Conservation (phyloP, 1,140 invertebrate genomes). For the Goniozus legneri region DNA sequence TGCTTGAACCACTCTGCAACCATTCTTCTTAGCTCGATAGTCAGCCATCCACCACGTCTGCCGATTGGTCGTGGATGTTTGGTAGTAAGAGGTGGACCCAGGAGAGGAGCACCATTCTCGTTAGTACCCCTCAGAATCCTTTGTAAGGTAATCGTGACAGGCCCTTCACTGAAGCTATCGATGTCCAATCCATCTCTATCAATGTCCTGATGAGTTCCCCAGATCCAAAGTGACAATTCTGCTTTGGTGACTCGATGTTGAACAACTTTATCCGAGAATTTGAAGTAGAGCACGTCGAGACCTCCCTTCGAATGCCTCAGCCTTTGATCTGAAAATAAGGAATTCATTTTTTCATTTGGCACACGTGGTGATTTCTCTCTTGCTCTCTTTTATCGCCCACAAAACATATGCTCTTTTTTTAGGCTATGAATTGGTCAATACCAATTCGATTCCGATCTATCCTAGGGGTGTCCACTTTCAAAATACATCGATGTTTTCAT, state of each 20-base stretch:
- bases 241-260: constrained; percentile 56
- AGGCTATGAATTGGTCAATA: too few relatives aligned
- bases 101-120: constrained; percentile 29
- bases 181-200: constrained; percentile 17
- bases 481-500: too few relatives aligned
- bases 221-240: constrained; percentile 56
- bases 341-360: too few relatives aligned
- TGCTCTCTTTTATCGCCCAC: too few relatives aligned
- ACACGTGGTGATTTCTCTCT: too few relatives aligned
- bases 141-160: constrained; percentile 46
- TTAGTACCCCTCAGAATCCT: constrained; percentile 40
- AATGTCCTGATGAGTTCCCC: constrained; percentile 28
- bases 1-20: constrained; percentile 72
- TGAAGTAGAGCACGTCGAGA: constrained; percentile 56
- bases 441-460: too few relatives aligned
- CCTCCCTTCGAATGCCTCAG: constrained; percentile 50
- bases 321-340: constrained; percentile 47
- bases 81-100: constrained; percentile 44
- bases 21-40: constrained; percentile 72
- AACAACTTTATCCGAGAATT: constrained; percentile 58
- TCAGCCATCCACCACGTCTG: constrained; percentile 66
- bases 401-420: too few relatives aligned
- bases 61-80: constrained; percentile 42
- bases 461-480: too few relatives aligned
- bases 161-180: constrained; percentile 21